Base-by-base conservation (phyloP, 2,888 invertebrate species). In the Rhopalosiphum nymphaeae region DNA sequence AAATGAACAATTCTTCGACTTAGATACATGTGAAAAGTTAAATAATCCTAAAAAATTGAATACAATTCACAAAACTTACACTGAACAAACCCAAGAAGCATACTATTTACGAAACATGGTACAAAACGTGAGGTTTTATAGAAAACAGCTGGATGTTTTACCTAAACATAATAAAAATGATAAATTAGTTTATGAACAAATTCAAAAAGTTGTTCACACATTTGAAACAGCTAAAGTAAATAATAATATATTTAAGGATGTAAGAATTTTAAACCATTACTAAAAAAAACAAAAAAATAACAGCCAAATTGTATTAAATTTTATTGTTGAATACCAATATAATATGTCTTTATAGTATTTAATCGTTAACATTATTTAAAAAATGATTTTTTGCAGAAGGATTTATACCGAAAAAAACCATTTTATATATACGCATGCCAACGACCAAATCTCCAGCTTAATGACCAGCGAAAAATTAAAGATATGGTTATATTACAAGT, bases 201-300 rank as follows among this genome's bases (percentile, higher is more conserved):
- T 93, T 0, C 44, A 56, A 89, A 10, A 42, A 85, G 25, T 93
- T 36, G 10, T 93, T n/a, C 78, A 36, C 13, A 89, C 84, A 25
- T 89, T 89, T 44, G 89, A 93, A 56, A 57, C n/a, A 84, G 26
- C n/a, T 11, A 93, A 89, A 84, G 93, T 93, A 93, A 89, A 61
- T 67, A n/a, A n/a, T n/a, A n/a, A 78, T 46, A 84, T 49, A 67
- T 26, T 16, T 16, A 44, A 11, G 16, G 21, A 21, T 2, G 2
- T 78, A 36, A 78, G 21, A 36, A 36, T 36, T 21, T 21, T 36
- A 25, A 78, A 36, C 3, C 7, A 78, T 36, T 36, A 42, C 21
- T 78, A 21, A 78, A 9, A 21, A 5, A 78, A 26, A n/a, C n/a
- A n/a, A 29, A 90, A n/a, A 36, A 67, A 53, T 53, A 21, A 53